Evolutionary conservation across 2,888 invertebrate species (phyloP), one percentile per base, ranked within the genome.

Genomic region (Campaea margaritaria): DNA sequence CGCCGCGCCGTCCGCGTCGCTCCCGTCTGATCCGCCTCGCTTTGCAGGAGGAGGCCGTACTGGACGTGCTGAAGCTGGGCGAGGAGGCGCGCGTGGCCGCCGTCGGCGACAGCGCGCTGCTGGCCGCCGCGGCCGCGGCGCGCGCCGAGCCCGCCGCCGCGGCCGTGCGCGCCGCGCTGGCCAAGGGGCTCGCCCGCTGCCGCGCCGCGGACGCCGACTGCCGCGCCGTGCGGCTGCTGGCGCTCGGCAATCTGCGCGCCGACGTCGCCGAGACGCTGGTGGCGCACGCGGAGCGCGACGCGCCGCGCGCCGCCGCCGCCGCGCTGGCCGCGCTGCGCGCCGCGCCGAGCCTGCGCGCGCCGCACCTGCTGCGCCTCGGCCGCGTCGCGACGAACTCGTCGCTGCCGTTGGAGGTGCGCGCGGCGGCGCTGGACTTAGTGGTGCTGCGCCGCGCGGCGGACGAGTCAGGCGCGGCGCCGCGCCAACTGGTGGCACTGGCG

Each of bases 161-260:
- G 39, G 79, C 73, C 41, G 61, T 56, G 12, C 50, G 13, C 82
- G 87, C 55, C 75, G 80, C 49, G 74, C 47, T 56, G 59, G 63
- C 69, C 68, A 83, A 66, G 73, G 34, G 86, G 70, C 77, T 86
- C 46, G 78, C 79, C 77, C 73, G 75, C 69, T 14, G 83, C 68
- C 15, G 65, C 57, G 53, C 65, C 36, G 15, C 76, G 38, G 67
- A 65, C 36, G 16, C 76, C 38, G 66, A 69, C 44, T 76, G 43
- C 38, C 38, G 79, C 49, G 74, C 65, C 46, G 55, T 58, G 64
- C 72, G 69, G 8, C 66, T 84, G 67, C 73, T 51, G 16, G 87
- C 88, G 69, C 78, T 87, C 46, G 87, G 76, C 68, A 79, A 81
- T 78, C 71, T 83, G 78, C 78, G 78, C 74, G 75, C 69, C n/a